These are phyloP conservation scores for Zaprionus vittiger DNA, from an alignment of 1,140 invertebrate species.

Conservation along the genomic window DNA sequence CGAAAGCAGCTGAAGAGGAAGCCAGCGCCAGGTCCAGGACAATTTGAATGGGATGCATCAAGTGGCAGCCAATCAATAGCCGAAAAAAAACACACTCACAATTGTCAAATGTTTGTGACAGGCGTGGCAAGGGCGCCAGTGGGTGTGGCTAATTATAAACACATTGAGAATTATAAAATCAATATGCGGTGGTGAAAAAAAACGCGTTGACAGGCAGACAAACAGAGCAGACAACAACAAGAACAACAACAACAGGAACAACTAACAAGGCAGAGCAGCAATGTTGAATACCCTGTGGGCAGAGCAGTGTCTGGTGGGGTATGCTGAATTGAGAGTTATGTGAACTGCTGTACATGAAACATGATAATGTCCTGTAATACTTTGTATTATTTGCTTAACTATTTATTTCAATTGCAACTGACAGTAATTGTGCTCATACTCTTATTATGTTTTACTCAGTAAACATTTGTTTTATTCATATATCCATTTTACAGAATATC, in stretches of 20 bases:
- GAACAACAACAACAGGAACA: background rate
- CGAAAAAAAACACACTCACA: slow-evolving; percentile 15
- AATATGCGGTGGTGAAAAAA: slow-evolving; percentile 31
- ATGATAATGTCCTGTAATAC: too few species aligned
- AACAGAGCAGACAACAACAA: slow-evolving; percentile 2
- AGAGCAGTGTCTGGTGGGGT: background rate
- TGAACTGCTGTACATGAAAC: too few species aligned
- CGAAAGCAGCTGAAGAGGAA: slow-evolving; percentile 19
- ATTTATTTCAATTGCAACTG: background rate
- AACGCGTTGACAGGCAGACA: slow-evolving; percentile 25
- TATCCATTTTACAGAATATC: background rate
- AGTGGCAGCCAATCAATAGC: slow-evolving; percentile 35
- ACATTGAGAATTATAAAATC: slow-evolving; percentile 70
- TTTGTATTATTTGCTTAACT: background rate
- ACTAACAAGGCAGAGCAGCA: slow-evolving; percentile 19
- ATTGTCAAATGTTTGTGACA: slow-evolving; percentile 65
- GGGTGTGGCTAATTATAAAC: slow-evolving; percentile 69
- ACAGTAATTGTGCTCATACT: too few species aligned
- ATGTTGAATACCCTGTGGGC: slow-evolving; percentile 19
- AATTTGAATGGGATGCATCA: slow-evolving; percentile 20
- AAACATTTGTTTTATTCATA: background rate
- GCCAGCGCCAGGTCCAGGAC: slow-evolving; percentile 28
- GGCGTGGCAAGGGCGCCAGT: slow-evolving; percentile 8
- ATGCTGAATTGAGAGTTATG: background rate
- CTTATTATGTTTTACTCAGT: background rate